Evolutionary conservation across 2,797 vertebrate genomes (phyloP).

Genomic region (Bovichtus variegatus): DNA sequence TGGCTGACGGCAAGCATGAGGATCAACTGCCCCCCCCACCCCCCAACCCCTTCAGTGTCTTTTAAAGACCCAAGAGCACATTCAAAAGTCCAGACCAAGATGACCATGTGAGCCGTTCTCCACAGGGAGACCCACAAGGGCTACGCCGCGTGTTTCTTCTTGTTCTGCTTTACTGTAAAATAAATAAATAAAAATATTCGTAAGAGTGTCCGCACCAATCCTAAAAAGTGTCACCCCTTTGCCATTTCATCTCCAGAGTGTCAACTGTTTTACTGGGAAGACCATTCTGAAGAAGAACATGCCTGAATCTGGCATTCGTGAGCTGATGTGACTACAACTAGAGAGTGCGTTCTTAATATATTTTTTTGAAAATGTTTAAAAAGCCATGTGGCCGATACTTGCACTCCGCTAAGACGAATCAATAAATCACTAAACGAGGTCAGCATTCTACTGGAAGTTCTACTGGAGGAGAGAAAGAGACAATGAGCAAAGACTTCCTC

Average conservation of each 20-base stretch:
- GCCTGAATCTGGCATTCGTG: constrained; percentile 27
- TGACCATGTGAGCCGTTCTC: constrained; percentile 70
- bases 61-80: constrained; percentile 70
- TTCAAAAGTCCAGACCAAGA: constrained; percentile 73
- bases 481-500: constrained; percentile 59
- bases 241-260: constrained; percentile 76
- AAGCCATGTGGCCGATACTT: constrained; percentile 81
- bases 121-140: constrained; percentile 83
- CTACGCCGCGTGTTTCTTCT: constrained; percentile 79
- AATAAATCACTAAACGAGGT: constrained; percentile 78
- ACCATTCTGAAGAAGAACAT: constrained; percentile 53
- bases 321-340: constrained; percentile 46
- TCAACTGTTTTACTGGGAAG: constrained; percentile 71
- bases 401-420: constrained; percentile 82
- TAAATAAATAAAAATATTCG: background rate
- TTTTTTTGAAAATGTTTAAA: constrained; percentile 69
- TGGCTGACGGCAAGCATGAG: constrained; percentile 57
- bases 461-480: constrained; percentile 46
- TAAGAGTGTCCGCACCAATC: constrained; percentile 65
- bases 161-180: constrained; percentile 70
- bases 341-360: constrained; percentile 60
- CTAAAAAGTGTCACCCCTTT: constrained; percentile 56
- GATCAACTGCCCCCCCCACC: constrained; percentile 36
- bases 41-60: constrained; percentile 46
- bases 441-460: constrained; percentile 54